Evolutionary conservation across 2,888 invertebrate species (phyloP), one percentile per base, ranked within the genome.

Genomic region (Tachina grossa): DNA sequence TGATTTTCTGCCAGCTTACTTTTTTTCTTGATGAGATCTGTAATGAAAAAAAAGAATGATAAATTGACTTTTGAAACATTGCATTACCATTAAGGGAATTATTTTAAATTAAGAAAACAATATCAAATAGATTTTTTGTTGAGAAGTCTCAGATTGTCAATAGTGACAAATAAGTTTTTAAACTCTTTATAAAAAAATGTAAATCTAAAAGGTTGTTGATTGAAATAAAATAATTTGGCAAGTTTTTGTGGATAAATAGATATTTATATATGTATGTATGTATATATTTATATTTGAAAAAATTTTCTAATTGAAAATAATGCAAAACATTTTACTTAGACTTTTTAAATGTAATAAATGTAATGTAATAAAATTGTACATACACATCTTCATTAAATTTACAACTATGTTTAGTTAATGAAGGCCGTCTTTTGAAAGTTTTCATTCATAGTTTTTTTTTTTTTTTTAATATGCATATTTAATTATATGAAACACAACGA

Each of bases 341-440:
- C 31, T 0, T 39, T 65, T 47, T 31, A 14, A 45, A n/a, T n/a
- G n/a, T n/a, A n/a, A n/a, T n/a, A n/a, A n/a, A n/a, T n/a, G n/a
- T n/a, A n/a, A n/a, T n/a, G n/a, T n/a, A n/a, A n/a, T n/a, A n/a
- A n/a, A n/a, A n/a, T 10, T 65, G 6, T 16, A 3, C 43, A 19
- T 43, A 14, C 5, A 31, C 31, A 31, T 41, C 1, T 45, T 45
- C 41, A 51, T 61, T 61, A 47, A 78, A 71, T 53, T 53, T 63
- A 49, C 65, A 63, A 57, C 14, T 53, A 13, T 31, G 10, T 14
- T 45, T 22, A 63, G 10, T 19, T 72, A 65, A 72, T 63, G 71
- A 65, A 80, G 66, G 72, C 55, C 47, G 43, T 16, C 63, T 71
- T 59, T 69, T 65, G 45, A 65, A 83, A 78, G 19, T 16, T 71